Evolutionary conservation across 1,140 invertebrate species (phyloP).

Genomic region (Scaptodrosophila lebanonensis): DNA sequence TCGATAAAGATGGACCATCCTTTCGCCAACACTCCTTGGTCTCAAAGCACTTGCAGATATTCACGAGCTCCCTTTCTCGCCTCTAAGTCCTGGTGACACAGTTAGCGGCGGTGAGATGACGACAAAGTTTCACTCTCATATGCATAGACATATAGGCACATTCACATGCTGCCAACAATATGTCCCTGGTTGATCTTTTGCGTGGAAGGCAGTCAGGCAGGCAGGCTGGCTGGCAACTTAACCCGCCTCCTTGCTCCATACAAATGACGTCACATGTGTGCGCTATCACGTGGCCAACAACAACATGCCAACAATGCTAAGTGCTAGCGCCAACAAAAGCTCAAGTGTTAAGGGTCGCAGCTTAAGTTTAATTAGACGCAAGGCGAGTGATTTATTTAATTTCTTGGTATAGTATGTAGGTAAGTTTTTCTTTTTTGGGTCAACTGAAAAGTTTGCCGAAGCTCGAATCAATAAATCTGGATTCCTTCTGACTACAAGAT

Average conservation of each 20-base stretch:
- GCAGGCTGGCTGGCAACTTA: slow-evolving; percentile 1
- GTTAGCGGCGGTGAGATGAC: slow-evolving; percentile 24
- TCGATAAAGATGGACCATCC: no score
- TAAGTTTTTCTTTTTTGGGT: no score
- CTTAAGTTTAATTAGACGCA: slow-evolving; percentile 71
- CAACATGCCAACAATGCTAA: slow-evolving; percentile 28
- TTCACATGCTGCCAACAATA: slow-evolving; percentile 37
- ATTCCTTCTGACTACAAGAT: no score
- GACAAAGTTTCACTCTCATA: slow-evolving; percentile 55
- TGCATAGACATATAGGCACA: slow-evolving; percentile 62
- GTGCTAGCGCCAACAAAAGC: slow-evolving; percentile 14
- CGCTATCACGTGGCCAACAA: slow-evolving; percentile 25
- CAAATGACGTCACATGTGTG: slow-evolving; percentile 55
- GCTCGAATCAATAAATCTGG: no score
- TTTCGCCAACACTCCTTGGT: no score
- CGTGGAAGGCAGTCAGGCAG: slow-evolving; percentile 40
- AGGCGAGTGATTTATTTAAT: slow-evolving; percentile 66
- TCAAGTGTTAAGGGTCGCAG: slow-evolving; percentile 69
- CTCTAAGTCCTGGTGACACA: slow-evolving; percentile 40
- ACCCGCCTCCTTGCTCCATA: slow-evolving; percentile 60
- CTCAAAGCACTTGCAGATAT: no score
- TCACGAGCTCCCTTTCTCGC: no score
- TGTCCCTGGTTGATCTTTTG: slow-evolving; percentile 68
- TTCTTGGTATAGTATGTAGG: no score
- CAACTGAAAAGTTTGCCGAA: no score